Evolutionary conservation across 1,140 invertebrate species (phyloP).

Genomic region (Leguminivora glycinivorella): DNA sequence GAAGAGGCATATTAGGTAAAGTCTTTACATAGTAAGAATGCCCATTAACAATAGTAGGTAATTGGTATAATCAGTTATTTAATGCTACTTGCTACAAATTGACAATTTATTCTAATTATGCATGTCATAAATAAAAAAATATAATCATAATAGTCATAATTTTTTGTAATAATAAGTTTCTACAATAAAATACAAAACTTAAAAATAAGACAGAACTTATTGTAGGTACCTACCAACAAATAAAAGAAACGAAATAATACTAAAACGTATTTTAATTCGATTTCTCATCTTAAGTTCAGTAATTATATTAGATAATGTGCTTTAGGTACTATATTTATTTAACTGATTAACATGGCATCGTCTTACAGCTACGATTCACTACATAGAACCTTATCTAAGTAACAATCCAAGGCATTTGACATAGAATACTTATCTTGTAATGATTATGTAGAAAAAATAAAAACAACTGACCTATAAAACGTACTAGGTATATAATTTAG

Average conservation of each 20-base stretch:
- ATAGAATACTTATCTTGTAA: constrained; percentile 51
- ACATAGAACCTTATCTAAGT: constrained; percentile 32
- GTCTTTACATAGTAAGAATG: constrained; percentile 8
- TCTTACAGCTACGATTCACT: constrained; percentile 30
- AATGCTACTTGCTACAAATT: constrained; percentile 16
- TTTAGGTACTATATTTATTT: constrained; percentile 43
- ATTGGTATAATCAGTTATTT: constrained; percentile 8
- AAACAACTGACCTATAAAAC: constrained; percentile 37
- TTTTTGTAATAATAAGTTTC: background rate
- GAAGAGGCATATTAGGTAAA: background rate
- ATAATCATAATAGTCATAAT: background rate
- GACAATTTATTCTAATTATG: constrained; percentile 13
- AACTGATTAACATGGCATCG: constrained; percentile 65
- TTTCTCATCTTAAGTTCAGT: constrained; percentile 38
- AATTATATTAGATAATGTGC: constrained; percentile 42
- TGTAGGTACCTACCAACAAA: constrained; percentile 50
- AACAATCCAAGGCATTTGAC: constrained; percentile 63
- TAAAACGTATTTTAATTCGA: constrained; percentile 72
- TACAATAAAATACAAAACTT: constrained; percentile 29
- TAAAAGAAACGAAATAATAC: constrained; percentile 66
- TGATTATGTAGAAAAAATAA: constrained; percentile 27
- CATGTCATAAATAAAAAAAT: constrained; percentile 29
- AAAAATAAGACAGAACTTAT: constrained; percentile 41
- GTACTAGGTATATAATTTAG: background rate
- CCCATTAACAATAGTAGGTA: constrained; percentile 17